Evolutionary conservation across 1,140 invertebrate species (phyloP).

Genomic region (Trigoniulus corallinus): DNA sequence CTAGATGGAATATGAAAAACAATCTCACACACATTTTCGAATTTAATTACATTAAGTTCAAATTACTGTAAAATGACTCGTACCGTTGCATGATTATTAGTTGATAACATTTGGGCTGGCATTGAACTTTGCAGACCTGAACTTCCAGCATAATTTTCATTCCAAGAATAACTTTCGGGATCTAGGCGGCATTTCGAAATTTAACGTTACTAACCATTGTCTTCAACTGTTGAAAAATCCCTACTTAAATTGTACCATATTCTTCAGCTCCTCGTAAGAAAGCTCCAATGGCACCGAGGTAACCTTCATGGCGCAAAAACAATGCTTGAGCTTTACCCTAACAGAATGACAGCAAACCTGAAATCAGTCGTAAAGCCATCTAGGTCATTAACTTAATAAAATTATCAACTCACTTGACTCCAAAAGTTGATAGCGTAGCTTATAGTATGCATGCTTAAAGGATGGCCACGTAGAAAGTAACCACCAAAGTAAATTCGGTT

Average conservation of each 20-base stretch:
- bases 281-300: constrained; percentile 57
- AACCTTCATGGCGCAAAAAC: constrained; percentile 60
- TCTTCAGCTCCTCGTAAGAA: constrained; percentile 53
- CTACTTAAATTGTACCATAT: no score
- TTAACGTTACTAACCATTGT: no score
- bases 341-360: constrained; percentile 7
- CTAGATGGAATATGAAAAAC: constrained; percentile 7
- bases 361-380: background rate
- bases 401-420: constrained; percentile 37
- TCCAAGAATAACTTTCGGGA: constrained; percentile 45
- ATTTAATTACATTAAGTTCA: background rate
- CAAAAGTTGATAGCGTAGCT: constrained; percentile 57
- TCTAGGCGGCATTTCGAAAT: constrained; percentile 24
- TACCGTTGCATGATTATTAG: constrained; percentile 13
- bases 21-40: background rate
- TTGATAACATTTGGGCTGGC: constrained; percentile 17
- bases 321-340: constrained; percentile 46
- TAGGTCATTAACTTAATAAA: no score
- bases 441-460: constrained; percentile 56
- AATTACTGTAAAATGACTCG: background rate
- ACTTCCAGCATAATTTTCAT: constrained; percentile 56
- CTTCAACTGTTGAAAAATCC: no score
- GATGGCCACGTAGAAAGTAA: constrained; percentile 57
- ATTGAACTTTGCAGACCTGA: constrained; percentile 42
- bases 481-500: constrained; percentile 56